Evolutionary conservation across 2,888 invertebrate genomes (phyloP), one percentile per base, ranked within the genome.

Genomic region (Parnassius glacialis): DNA sequence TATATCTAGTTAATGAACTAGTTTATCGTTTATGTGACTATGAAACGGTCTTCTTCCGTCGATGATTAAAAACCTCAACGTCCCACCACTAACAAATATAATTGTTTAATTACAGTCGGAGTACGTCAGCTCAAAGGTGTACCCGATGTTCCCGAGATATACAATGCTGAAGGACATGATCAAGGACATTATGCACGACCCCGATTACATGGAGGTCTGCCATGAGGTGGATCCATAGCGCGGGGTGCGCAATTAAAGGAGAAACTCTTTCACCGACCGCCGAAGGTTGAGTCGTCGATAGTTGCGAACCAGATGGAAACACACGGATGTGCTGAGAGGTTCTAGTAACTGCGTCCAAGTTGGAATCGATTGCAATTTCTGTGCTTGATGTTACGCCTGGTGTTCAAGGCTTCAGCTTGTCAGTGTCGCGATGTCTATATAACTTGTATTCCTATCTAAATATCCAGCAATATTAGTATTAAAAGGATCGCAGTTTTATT

Each of bases 101-200:
- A 34, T 34, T 52, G 13, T 54, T n/a, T 52, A 20, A 20, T 55
- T 92, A 65, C 93, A 97, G 97, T 93, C 95, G 70, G 97, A 97
- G 78, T 98, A 98, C 91, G 95, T 95, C 76, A 96, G 96, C 83
- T 96, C 97, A 61, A 98, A 98, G 90, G 93, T 97, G 78, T 98
- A 97, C 85, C 98, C 98, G 68, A 97, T 98, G 89, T 95, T 98
- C 79, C 96, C 98, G 42, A 95, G 98, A 57, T 99, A 99, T 93
- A 96, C 97, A 65, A 96, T 98, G 94, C 94, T 99, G 71, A 99
- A 99, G 89, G 97, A 97, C 84, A 98, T 99, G 97, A 98, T 98
- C 79, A 98, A 98, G 92, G 96, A 96, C 79, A 97, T 97, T 75
- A 96, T 97, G 95, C 95, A 97, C 78, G 96, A 97, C 88, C 97